A percentile compares a stretch with the other conserved stretches of the same genome.
phyloP scores from a whole-genome alignment of 2,888 invertebrate genomes.

The Cheilosia variabilis region DNA sequence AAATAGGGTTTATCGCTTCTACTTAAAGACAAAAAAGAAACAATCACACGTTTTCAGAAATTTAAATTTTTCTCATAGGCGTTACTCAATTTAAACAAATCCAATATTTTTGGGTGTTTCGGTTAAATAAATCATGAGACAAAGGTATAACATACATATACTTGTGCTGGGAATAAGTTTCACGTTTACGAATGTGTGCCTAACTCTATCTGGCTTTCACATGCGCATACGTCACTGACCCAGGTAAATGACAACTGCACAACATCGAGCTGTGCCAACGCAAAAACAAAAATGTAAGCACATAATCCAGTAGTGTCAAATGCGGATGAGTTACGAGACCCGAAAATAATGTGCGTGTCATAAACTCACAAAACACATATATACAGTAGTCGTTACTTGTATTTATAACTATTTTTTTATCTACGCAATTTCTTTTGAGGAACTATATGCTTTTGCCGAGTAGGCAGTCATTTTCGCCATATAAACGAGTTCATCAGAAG shows the following conservation, averaged over 20 bases:
- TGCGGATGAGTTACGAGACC: slow-evolving; percentile 8
- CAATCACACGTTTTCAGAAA: too few species aligned
- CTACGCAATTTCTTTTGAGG: slow-evolving; percentile 14
- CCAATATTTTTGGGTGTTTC: too few species aligned
- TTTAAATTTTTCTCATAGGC: too few species aligned
- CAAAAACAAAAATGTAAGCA: neutral
- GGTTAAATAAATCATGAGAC: too few species aligned
- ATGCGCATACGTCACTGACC: neutral
- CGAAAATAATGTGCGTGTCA: neutral
- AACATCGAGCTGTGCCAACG: slow-evolving; percentile 2
- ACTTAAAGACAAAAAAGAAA: too few species aligned
- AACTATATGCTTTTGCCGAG: slow-evolving; percentile 4
- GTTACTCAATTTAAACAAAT: too few species aligned
- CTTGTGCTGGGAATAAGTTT: too few species aligned
- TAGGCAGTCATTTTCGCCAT: slow-evolving; percentile 2
- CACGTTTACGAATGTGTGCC: too few species aligned
- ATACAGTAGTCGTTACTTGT: slow-evolving; percentile 10
- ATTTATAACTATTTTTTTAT: slow-evolving; percentile 17
- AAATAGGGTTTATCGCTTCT: too few species aligned
- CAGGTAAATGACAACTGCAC: neutral
- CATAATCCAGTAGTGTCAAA: neutral
- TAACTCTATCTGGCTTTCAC: too few species aligned
- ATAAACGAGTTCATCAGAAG: slow-evolving; percentile 12
- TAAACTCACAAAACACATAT: slow-evolving; percentile 1
- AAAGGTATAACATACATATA: too few species aligned